Percentiles rank a stretch among this genome's conserved stretches.
Conservation (phyloP, 2,797 vertebrate genomes). For the Bufotes viridis region DNA sequence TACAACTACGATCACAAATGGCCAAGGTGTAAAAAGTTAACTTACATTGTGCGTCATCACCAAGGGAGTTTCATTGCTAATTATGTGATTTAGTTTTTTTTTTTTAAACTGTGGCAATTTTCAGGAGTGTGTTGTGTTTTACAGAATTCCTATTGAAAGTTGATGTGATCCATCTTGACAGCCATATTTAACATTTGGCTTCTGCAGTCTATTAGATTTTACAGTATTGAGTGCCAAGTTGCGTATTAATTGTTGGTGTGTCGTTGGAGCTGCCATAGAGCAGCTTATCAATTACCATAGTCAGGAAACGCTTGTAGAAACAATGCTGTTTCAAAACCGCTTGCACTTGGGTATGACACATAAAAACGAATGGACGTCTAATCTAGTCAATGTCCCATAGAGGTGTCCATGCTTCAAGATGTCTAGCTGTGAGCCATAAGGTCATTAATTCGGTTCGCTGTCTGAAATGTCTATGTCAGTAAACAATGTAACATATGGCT, state of each 20-base stretch:
- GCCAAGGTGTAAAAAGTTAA: conserved; percentile 1
- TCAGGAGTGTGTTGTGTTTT: background rate
- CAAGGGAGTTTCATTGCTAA: background rate
- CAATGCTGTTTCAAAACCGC: background rate
- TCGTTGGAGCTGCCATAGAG: background rate
- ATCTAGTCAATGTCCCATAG: background rate
- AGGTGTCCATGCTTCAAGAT: background rate
- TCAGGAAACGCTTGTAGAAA: background rate
- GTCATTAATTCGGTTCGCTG: background rate
- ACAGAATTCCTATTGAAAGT: background rate
- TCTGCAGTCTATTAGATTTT: conserved; percentile 25
- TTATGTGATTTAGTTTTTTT: background rate
- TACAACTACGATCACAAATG: background rate
- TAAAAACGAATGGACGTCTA: background rate
- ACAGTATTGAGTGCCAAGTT: background rate
- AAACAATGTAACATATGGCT: background rate
- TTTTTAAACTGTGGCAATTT: background rate
- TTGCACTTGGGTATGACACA: background rate
- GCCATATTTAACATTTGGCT: conserved; percentile 37
- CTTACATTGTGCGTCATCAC: background rate
- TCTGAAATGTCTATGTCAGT: background rate
- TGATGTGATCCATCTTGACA: conserved; percentile 12
- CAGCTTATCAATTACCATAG: background rate
- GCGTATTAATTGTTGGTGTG: background rate
- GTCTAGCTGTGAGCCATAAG: background rate